Evolutionary conservation across 2,113 vertebrate species (phyloP), one percentile per base, ranked within the genome.

Genomic region (Chroicocephalus ridibundus): DNA sequence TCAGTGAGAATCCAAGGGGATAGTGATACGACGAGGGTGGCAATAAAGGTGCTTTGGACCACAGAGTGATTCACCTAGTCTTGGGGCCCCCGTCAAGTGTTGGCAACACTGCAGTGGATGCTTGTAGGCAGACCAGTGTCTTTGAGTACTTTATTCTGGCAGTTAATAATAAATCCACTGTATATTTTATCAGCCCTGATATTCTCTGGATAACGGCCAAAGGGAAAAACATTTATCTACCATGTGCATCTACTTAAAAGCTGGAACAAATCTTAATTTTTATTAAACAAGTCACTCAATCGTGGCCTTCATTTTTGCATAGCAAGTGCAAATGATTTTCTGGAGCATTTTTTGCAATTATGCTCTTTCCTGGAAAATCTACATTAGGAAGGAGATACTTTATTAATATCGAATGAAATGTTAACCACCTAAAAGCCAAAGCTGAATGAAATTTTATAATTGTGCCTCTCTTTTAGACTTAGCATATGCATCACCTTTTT

Each of bases 201-300:
- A 94, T 88, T 75, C 57, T 79, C 57, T 98, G 97, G 89, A 76
- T 60, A 91, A 88, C 42, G 24, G 75, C 91, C 92, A 96, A 86
- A 72, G 70, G 66, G 47, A 78, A 95, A 97, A 89, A 8, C 27
- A 89, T 96, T 97, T 95, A 90, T 96, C 92, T 85, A 85, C 79
- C 93, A 96, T 66, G 70, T 96, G 95, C 84, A 96, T 96, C 88
- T 94, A 81, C 86, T 95, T 97, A 97, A 94, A 95, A 93, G 65
- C 76, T 98, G 92, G 94, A 96, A 95, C 44, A 93, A 94, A 85
- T 90, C 52, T 94, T 93, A 64, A 90, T 94, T 95, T 97, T 97
- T 97, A 86, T 95, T 94, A 93, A 95, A 92, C 51, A 83, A 83
- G 64, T 69, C 75, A 88, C 42, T 96, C 86, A 89, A 17, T 95